Percentiles rank a stretch among this genome's conserved stretches.
These are phyloP conservation scores for Pachycephus smyrnensis DNA, from an alignment of 2,888 invertebrate genomes.

Conservation along the genomic window DNA sequence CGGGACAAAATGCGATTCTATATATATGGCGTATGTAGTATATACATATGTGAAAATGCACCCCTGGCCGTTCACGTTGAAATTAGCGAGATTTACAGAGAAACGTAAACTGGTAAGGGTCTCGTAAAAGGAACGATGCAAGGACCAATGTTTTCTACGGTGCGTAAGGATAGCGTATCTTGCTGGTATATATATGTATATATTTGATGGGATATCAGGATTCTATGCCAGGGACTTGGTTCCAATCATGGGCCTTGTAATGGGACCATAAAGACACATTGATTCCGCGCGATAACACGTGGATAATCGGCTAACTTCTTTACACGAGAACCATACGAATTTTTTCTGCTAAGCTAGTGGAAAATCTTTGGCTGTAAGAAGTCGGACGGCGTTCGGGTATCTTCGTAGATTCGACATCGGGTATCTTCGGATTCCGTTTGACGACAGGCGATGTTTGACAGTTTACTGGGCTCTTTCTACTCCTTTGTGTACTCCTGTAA, in stretches of 20 bases:
- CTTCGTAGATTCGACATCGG: not conserved
- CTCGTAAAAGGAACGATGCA: conserved; percentile 36
- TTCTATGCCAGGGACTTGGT: not conserved
- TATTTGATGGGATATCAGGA: not conserved
- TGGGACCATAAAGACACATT: not conserved
- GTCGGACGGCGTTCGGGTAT: not conserved
- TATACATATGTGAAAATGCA: not conserved
- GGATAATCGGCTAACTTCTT: not conserved
- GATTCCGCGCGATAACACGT: not conserved
- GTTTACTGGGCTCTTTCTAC: not conserved
- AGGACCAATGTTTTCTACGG: conserved; percentile 6
- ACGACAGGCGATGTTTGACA: not conserved
- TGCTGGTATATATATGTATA: not conserved
- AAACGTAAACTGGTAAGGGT: conserved; percentile 52
- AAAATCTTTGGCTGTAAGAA: not conserved
- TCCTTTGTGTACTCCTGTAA: not conserved
- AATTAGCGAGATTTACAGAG: conserved; percentile 63
- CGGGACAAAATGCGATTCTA: not conserved
- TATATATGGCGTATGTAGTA: not conserved
- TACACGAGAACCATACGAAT: not conserved
- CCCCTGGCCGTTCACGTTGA: conserved; percentile 18
- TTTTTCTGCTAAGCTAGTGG: not conserved
- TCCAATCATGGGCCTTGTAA: not conserved
- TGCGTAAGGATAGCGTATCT: not conserved
- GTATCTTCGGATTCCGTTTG: not conserved